These are phyloP conservation scores for Nasua narica DNA, from an alignment of 2,797 vertebrate species.

Conservation along the genomic window DNA sequence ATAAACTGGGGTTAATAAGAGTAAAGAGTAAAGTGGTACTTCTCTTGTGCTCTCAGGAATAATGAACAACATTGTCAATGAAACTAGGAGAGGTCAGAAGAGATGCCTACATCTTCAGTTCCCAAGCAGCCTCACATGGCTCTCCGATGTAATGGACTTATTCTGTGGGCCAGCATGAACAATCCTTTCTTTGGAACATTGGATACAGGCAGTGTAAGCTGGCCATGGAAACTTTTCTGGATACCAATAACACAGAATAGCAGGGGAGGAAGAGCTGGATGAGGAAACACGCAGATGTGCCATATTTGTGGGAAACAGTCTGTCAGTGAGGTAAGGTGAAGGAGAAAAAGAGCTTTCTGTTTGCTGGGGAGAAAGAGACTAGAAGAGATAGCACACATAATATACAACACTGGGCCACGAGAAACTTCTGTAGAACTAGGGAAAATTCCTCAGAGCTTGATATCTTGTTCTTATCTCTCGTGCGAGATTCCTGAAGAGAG, in stretches of 20 bases:
- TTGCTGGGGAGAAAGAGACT: neutral
- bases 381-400: neutral
- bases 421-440: neutral
- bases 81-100: neutral
- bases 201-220: neutral
- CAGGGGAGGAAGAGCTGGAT: neutral
- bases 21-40: neutral
- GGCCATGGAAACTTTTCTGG: neutral
- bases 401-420: neutral
- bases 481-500: neutral
- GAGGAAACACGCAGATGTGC: neutral
- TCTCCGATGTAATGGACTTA: neutral
- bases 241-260: neutral
- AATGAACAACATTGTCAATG: neutral
- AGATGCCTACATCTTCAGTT: neutral
- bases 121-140: fast-evolving
- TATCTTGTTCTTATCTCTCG: neutral
- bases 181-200: neutral
- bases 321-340: neutral
- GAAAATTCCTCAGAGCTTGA: neutral
- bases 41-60: neutral
- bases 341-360: neutral
- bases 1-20: neutral
- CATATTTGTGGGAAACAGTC: neutral
- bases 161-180: neutral